Conservation (phyloP, 2,888 invertebrate genomes). For the Xylota segnis region DNA sequence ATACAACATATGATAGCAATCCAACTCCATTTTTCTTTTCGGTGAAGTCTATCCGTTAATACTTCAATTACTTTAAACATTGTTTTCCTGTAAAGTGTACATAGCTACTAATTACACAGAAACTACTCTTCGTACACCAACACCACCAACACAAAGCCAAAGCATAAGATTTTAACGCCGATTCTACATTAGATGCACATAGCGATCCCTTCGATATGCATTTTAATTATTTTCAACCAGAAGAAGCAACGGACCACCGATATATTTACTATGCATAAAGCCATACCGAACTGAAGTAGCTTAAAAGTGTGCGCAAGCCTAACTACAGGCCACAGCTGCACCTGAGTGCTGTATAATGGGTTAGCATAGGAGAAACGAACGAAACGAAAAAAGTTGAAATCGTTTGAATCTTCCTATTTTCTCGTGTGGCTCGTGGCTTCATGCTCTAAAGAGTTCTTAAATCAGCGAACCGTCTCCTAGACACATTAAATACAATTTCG, state of each 20-base stretch:
- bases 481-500: conserved; percentile 65
- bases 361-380: conserved; percentile 22
- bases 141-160: neutral
- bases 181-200: conserved; percentile 14
- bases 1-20: no score
- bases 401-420: conserved; percentile 62
- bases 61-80: no score
- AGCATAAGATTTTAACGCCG: conserved; percentile 4
- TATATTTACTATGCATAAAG: conserved; percentile 22
- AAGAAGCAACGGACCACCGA: conserved; percentile 34
- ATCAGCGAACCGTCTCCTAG: conserved; percentile 80
- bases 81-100: no score
- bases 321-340: conserved; percentile 44
- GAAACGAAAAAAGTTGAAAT: conserved; percentile 25
- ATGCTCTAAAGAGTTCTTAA: conserved; percentile 81
- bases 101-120: neutral
- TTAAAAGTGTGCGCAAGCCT: conserved; percentile 49
- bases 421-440: conserved; percentile 83
- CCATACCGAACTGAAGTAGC: conserved; percentile 42
- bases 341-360: conserved; percentile 45
- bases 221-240: conserved; percentile 4
- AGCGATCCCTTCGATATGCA: conserved; percentile 20
- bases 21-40: no score
- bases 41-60: no score
- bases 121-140: neutral